Base-by-base conservation (phyloP, 2,888 invertebrate species). In the Julus scandinavius region DNA sequence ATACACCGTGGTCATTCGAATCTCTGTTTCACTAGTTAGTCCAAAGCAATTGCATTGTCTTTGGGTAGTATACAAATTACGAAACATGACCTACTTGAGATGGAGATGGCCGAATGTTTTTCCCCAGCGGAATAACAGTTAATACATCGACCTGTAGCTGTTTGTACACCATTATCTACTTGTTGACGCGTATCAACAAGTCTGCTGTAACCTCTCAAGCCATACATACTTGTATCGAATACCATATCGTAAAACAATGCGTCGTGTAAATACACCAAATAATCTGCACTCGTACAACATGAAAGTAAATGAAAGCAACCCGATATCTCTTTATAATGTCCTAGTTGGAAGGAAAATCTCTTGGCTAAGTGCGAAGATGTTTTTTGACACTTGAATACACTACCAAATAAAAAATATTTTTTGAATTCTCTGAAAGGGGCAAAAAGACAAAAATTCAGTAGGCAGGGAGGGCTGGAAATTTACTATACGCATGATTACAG, bases 41-140 rank as follows among this genome's bases (percentile, higher is more conserved):
- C 11, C 80, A 80, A 80, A 29, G 13, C 80, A 80, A 80, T 80
- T 80, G 80, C 38, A 80, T 80, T 80, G 80, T 80, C 80, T 80
- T 80, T 11, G 80, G 13, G 38, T 15, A 38, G 13, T n/a, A n/a
- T 38, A 20, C 38, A 80, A 80, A 80, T 80, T 80, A 80, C 29
- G 80, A 80, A 38, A 63, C 20, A 80, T 80, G 80, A 38, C 80
- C 80, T 38, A 38, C 29, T 80, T 80, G 80, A 80, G n/a, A 80
- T 80, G 38, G 2, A 15, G 80, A 80, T 38, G 80, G 38, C 80
- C 80, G 80, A 80, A 80, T 80, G 38, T 80, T 80, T 72, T 80
- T 38, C 80, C 72, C 41, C 41, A 45, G 13, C 80, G 7, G 80
- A 80, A 80, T 80, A 38, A 80, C 80, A 80, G 0, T 11, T 38